Evolutionary conservation across 2,797 vertebrate genomes (phyloP).

Genomic region (Vultur gryphus): DNA sequence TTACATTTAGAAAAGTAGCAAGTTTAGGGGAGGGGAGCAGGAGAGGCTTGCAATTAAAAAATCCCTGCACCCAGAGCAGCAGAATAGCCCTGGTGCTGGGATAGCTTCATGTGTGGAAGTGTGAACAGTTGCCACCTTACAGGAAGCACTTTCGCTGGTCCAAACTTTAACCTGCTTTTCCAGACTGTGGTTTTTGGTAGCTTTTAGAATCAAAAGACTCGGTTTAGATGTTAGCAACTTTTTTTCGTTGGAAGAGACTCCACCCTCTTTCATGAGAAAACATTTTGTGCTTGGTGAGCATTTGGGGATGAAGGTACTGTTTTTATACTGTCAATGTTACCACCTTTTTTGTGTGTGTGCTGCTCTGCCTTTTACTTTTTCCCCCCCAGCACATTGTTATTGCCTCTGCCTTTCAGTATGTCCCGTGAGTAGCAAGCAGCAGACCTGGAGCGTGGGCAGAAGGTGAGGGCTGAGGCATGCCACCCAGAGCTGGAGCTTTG

Average conservation of each 20-base stretch:
- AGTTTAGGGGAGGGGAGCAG: fast-evolving
- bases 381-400: fast-evolving
- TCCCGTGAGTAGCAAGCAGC: fast-evolving
- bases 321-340: neutral
- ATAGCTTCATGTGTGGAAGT: neutral
- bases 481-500: neutral
- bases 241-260: neutral
- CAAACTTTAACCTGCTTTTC: neutral
- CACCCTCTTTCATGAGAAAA: neutral
- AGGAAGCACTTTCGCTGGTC: neutral
- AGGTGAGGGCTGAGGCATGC: neutral
- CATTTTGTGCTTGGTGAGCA: too few relatives aligned
- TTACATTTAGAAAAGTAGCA: neutral
- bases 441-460: fast-evolving
- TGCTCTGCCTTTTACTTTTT: neutral
- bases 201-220: neutral
- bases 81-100: too few relatives aligned
- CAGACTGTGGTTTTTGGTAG: neutral
- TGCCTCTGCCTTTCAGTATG: neutral
- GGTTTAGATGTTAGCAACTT: fast-evolving
- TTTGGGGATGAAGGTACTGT: neutral
- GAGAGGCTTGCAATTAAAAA: neutral
- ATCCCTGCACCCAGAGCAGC: fast-evolving
- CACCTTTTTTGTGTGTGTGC: fast-evolving
- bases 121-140: fast-evolving